Conservation (phyloP, 2,797 vertebrate genomes). For the Betta splendens region DNA sequence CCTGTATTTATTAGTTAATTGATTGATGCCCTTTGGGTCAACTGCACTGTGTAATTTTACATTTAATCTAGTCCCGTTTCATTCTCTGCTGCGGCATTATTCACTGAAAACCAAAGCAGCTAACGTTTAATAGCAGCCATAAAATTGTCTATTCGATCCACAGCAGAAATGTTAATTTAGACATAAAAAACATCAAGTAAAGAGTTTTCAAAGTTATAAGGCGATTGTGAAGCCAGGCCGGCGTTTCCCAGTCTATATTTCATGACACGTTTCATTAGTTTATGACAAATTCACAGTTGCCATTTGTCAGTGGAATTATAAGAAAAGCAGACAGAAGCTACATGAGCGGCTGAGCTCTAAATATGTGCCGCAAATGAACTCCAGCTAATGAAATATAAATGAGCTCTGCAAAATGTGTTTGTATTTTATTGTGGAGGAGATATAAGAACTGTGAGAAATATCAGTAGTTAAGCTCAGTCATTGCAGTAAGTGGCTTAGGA, state of each 20-base stretch:
- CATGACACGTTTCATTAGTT: background rate
- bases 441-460: conserved; percentile 15
- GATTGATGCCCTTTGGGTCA: conserved; percentile 49
- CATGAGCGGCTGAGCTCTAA: background rate
- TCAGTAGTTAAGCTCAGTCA: conserved; percentile 1
- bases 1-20: conserved; percentile 55
- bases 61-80: conserved; percentile 37
- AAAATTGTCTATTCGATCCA: background rate
- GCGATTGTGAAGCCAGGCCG: too few species aligned
- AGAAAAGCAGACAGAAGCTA: background rate
- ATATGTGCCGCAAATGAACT: background rate
- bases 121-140: background rate
- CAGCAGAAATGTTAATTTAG: background rate
- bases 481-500: too few species aligned
- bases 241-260: background rate
- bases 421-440: background rate
- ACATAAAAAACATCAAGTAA: background rate
- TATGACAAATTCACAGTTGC: background rate
- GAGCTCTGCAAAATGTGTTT: background rate
- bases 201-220: background rate
- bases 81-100: background rate
- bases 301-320: background rate
- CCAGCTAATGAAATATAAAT: conserved; percentile 1
- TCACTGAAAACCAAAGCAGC: conserved; percentile 7
- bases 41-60: conserved; percentile 48